These are phyloP conservation scores for Eurosta solidaginis DNA, from an alignment of 1,140 invertebrate genomes.

Conservation along the genomic window DNA sequence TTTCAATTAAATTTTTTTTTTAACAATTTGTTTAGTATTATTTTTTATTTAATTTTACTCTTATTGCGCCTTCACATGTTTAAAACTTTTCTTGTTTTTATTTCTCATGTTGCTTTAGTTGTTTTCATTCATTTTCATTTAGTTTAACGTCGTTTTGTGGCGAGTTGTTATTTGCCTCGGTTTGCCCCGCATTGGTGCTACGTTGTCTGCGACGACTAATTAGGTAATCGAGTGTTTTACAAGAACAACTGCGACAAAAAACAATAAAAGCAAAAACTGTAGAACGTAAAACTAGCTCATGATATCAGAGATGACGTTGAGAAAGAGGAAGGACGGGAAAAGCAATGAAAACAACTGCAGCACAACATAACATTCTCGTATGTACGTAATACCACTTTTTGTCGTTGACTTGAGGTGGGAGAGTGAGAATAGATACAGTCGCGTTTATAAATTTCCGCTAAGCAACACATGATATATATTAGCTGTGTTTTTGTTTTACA, in stretches of 20 bases:
- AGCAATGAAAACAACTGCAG: background rate
- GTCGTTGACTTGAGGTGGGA: background rate
- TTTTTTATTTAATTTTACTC: constrained; percentile 8
- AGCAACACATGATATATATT: too few species aligned
- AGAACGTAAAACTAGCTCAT: background rate
- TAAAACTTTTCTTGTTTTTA: background rate
- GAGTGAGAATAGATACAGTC: background rate
- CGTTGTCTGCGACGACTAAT: constrained; percentile 55
- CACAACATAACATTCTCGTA: background rate
- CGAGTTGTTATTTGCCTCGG: constrained; percentile 8
- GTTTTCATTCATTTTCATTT: constrained; percentile 30
- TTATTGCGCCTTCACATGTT: constrained; percentile 9
- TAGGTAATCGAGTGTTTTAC: constrained; percentile 47
- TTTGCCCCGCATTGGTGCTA: constrained; percentile 43
- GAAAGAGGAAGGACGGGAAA: background rate
- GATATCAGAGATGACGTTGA: background rate
- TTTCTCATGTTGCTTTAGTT: background rate
- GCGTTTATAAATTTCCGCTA: background rate
- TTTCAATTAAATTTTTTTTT: background rate
- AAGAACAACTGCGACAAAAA: constrained; percentile 22
- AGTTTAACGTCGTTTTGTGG: constrained; percentile 17
- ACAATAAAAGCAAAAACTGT: constrained; percentile 13
- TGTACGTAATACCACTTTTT: constrained; percentile 19
- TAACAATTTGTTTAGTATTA: background rate
- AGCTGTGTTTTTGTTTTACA: too few species aligned